These are phyloP conservation scores for Philereme vetulata DNA, from an alignment of 2,888 invertebrate genomes.

Conservation along the genomic window DNA sequence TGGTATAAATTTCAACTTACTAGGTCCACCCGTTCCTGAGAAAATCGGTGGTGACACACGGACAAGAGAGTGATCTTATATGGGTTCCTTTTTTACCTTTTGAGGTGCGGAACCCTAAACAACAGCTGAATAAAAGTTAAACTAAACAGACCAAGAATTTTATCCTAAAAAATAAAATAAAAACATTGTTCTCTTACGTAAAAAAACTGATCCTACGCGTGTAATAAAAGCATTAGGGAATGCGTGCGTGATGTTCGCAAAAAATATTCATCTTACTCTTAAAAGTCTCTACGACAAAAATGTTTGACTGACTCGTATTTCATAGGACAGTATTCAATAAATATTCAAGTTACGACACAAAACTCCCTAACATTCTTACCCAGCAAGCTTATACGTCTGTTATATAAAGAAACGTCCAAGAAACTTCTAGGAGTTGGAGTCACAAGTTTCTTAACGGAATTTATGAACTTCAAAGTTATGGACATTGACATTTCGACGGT, in stretches of 20 bases:
- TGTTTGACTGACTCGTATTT: slow-evolving; percentile 18
- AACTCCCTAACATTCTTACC: slow-evolving; percentile 34
- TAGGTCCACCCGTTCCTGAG: too few species aligned
- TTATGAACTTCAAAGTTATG: slow-evolving; percentile 45
- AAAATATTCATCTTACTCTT: neutral
- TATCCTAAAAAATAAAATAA: too few species aligned
- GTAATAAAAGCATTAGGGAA: too few species aligned
- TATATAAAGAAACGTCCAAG: slow-evolving; percentile 8
- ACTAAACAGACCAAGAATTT: too few species aligned
- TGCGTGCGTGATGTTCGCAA: neutral
- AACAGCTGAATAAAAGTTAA: too few species aligned
- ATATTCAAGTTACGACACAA: slow-evolving; percentile 32
- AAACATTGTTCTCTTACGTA: too few species aligned
- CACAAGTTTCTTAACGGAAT: slow-evolving; percentile 59
- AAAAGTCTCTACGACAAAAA: slow-evolving; percentile 5
- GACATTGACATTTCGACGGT: slow-evolving; percentile 55
- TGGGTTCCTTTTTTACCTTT: too few species aligned
- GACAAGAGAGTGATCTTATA: too few species aligned
- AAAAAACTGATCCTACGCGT: neutral
- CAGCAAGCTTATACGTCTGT: slow-evolving; percentile 26
- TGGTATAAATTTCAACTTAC: too few species aligned
- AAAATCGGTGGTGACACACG: too few species aligned
- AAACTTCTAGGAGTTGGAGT: slow-evolving; percentile 47
- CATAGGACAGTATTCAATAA: slow-evolving; percentile 33
- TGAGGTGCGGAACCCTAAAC: too few species aligned